Percentiles rank a stretch among this genome's conserved stretches.
These are phyloP conservation scores for Xylota segnis DNA, from an alignment of 2,888 invertebrate genomes.

Conservation along the genomic window DNA sequence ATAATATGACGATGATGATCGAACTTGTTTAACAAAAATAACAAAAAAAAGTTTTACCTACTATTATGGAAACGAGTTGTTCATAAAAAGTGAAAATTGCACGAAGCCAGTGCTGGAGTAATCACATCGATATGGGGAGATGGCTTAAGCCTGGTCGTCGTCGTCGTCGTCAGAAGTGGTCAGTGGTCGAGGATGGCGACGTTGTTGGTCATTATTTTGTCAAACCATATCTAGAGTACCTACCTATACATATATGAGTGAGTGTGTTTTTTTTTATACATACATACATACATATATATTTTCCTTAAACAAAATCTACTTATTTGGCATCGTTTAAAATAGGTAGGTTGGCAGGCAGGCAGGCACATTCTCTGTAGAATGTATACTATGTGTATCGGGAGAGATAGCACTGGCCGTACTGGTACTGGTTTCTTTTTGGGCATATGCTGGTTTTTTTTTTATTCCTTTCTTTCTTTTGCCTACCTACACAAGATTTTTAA, in stretches of 20 bases:
- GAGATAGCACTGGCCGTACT: constrained; percentile 61
- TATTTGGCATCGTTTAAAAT: constrained; percentile 77
- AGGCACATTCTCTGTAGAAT: constrained; percentile 43
- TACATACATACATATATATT: too few species aligned
- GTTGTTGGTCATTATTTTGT: constrained; percentile 77
- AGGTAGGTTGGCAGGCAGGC: constrained; percentile 57
- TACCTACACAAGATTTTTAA: constrained; percentile 71
- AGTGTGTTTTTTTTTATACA: constrained; percentile 56
- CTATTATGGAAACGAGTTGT: constrained; percentile 77
- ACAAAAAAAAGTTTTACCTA: constrained; percentile 49
- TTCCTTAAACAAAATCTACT: constrained; percentile 74
- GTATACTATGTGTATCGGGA: constrained; percentile 50
- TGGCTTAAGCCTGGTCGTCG: constrained; percentile 63
- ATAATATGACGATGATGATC: constrained; percentile 71
- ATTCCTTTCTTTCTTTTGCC: constrained; percentile 2
- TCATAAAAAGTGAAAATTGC: constrained; percentile 77
- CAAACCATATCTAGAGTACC: constrained; percentile 77
- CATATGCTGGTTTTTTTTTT: constrained; percentile 68
- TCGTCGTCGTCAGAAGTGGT: constrained; percentile 52
- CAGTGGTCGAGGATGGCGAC: constrained; percentile 65
- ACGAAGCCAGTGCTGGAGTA: constrained; percentile 67
- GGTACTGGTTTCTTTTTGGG: constrained; percentile 74
- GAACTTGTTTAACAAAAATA: constrained; percentile 66
- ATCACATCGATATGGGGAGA: constrained; percentile 68
- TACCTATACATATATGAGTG: constrained; percentile 65